phyloP scores from a whole-genome alignment of 1,140 invertebrate genomes.

The Plodia interpunctella region DNA sequence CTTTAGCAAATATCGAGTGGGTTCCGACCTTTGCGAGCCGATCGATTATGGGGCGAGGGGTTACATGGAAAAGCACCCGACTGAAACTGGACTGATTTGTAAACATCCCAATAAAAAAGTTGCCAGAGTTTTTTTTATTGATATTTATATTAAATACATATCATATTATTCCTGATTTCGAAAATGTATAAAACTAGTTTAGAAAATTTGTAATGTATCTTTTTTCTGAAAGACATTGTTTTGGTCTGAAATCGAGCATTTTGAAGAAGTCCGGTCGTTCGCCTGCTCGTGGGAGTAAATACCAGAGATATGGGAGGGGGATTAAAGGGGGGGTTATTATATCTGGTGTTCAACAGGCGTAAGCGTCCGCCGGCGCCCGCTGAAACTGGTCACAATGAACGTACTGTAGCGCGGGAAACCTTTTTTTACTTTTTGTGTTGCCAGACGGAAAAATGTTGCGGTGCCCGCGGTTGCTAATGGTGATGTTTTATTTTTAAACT shows the following conservation, averaged over 20 bases:
- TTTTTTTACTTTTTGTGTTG: conserved; percentile 17
- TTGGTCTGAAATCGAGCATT: too few relatives aligned
- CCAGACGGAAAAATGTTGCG: conserved; percentile 18
- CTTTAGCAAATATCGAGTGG: conserved; percentile 13
- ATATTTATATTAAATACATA: too few relatives aligned
- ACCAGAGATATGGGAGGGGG: conserved; percentile 1
- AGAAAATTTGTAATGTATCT: too few relatives aligned
- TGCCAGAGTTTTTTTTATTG: too few relatives aligned
- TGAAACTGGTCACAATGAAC: conserved; percentile 17
- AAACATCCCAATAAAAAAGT: too few relatives aligned
- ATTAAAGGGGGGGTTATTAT: conserved; percentile 14
- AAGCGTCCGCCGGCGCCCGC: conserved; percentile 24
- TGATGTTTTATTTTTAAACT: not conserved
- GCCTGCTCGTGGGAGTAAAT: too few relatives aligned
- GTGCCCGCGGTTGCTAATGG: conserved; percentile 1
- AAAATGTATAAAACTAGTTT: too few relatives aligned
- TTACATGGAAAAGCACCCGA: too few relatives aligned
- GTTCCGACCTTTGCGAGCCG: conserved; percentile 22
- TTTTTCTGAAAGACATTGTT: too few relatives aligned
- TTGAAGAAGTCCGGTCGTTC: too few relatives aligned
- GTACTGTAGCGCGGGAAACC: conserved; percentile 2
- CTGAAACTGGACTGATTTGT: too few relatives aligned
- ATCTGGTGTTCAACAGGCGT: conserved; percentile 28
- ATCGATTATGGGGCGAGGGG: conserved; percentile 30
- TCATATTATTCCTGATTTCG: too few relatives aligned